Conservation (phyloP, 2,888 invertebrate species). For the Piscicola geometra region DNA sequence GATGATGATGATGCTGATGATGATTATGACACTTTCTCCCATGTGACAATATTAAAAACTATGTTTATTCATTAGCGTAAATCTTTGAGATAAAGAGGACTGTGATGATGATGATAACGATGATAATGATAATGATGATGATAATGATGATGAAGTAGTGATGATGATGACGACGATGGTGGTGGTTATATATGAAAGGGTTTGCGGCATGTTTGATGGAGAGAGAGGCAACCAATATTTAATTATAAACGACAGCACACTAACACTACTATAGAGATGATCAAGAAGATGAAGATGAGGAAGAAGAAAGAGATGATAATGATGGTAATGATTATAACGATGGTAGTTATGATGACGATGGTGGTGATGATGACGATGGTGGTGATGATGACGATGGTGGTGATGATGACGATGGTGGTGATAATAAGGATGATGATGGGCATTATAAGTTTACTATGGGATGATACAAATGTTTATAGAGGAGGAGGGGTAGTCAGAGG, state of each 20-base stretch:
- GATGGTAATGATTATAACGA: not conserved
- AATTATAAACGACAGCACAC: too few relatives aligned
- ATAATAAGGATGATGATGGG: not conserved
- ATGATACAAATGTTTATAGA: too few relatives aligned
- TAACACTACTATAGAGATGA: too few relatives aligned
- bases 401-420: not conserved
- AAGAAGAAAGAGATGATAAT: not conserved
- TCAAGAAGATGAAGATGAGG: not conserved
- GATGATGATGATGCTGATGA: too few relatives aligned
- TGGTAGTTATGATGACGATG: not conserved
- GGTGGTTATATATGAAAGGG: too few relatives aligned
- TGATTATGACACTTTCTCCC: too few relatives aligned
- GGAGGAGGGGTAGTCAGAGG: too few relatives aligned
- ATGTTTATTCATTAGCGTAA: too few relatives aligned
- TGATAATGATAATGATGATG: not conserved
- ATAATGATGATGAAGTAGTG: constrained; percentile 13
- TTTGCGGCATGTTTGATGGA: too few relatives aligned
- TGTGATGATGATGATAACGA: constrained; percentile 1
- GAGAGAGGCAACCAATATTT: too few relatives aligned
- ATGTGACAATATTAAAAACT: too few relatives aligned
- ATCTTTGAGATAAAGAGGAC: not conserved
- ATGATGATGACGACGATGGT: not conserved
- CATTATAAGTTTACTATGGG: not conserved
- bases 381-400: too few relatives aligned
- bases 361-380: constrained; percentile 13